These are phyloP conservation scores for Astropecten irregularis DNA, from an alignment of 53 echinoderm and acorn worm genomes.

Conservation along the genomic window DNA sequence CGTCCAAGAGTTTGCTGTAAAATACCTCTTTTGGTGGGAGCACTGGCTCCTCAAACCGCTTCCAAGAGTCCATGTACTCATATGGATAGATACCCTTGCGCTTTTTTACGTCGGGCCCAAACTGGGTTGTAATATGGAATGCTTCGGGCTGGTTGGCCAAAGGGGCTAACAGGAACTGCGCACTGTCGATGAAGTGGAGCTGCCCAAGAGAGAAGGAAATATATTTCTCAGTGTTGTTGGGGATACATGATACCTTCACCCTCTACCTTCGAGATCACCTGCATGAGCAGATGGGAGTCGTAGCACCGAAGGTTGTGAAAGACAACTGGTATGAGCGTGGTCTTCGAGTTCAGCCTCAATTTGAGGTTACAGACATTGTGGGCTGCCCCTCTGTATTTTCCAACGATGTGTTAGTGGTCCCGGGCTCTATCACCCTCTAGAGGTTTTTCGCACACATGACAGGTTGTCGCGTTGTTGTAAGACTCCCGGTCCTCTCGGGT, in stretches of 20 bases:
- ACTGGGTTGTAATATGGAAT: neutral
- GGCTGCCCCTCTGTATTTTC: conserved; percentile 45
- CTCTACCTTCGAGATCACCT: conserved; percentile 42
- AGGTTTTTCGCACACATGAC: too few species aligned
- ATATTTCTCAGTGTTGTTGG: conserved; percentile 58
- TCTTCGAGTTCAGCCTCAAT: conserved; percentile 19
- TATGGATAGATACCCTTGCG: conserved; percentile 64
- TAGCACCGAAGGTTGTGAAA: conserved; percentile 55
- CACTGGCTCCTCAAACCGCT: conserved; percentile 29
- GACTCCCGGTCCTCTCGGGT: conserved; percentile 12
- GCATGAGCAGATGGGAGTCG: conserved; percentile 54
- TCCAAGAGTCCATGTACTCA: conserved; percentile 50
- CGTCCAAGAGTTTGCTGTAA: conserved; percentile 40
- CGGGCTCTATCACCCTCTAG: neutral
- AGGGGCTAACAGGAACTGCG: conserved; percentile 43
- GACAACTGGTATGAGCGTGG: conserved; percentile 28
- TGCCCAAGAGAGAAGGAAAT: too few species aligned
- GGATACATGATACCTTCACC: too few species aligned
- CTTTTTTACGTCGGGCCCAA: neutral
- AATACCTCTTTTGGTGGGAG: conserved; percentile 32
- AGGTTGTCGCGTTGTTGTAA: too few species aligned
- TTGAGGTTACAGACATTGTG: conserved; percentile 56
- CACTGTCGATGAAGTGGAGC: too few species aligned
- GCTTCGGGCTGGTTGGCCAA: conserved; percentile 41
- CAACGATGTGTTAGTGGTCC: conserved; percentile 46